Evolutionary conservation across 2,113 vertebrate species (phyloP), one percentile per base, ranked within the genome.

Genomic region (Semnornis frantzii): DNA sequence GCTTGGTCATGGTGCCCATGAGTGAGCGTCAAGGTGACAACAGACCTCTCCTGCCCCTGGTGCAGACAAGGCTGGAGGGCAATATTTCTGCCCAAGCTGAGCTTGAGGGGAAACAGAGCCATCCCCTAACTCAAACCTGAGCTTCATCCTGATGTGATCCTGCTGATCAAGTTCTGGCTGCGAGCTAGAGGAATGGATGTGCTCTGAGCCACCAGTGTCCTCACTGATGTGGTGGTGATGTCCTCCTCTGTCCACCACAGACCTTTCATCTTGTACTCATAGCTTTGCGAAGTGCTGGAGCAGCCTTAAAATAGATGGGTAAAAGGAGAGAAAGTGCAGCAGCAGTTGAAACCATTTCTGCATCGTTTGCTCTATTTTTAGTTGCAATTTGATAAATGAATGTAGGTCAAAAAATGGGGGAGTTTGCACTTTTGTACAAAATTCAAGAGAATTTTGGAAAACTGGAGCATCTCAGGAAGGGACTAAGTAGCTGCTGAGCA

Each of bases 321-420:
- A 58, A 72, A 60, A 34, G 74, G 74, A 64, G 31, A 64, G 28
- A 19, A 57, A 80, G 50, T 63, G 82, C 11, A 44, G 52, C 70
- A 89, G 8, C 7, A 39, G 27, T 70, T 89, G 21, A 55, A 91
- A 39, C 5, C 5, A 33, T 55, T 94, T 87, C 57, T 91, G 90
- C 59, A 31, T 55, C 46, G n/a, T 33, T 85, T 50, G 50, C 2
- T 28, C 90, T 91, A 85, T 91, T 91, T 96, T 92, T 94, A 91
- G 78, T 16, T 1, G 3, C 39, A 82, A 73, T 94, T 95, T 89
- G 72, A 37, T 73, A 94, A 95, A 91, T 73, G 78, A 95, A 95
- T 92, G 82, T 92, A 82, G 93, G 93, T 87, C 79, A 91, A 27
- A 82, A 85, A 70, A 39, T 10, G 86, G 75, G 72, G 64, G 79